Evolutionary conservation across 2,888 invertebrate species (phyloP).

Genomic region (Drosophila hamatofila): DNA sequence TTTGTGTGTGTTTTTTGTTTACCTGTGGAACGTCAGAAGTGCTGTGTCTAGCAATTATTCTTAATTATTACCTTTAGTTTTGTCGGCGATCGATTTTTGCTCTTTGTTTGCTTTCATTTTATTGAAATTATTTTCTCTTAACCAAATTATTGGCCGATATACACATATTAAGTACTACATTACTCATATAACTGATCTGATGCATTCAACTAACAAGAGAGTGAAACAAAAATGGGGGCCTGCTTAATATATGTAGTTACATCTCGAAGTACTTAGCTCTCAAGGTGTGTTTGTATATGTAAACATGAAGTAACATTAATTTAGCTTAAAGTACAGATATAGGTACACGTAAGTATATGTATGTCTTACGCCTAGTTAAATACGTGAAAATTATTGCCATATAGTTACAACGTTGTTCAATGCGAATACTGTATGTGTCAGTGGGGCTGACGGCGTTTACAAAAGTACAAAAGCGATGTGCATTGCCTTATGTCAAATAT

Average conservation of each 20-base stretch:
- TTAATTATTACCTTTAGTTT: slow-evolving; percentile 44
- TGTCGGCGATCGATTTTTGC: slow-evolving; percentile 54
- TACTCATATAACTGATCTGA: slow-evolving; percentile 39
- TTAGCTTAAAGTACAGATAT: slow-evolving; percentile 18
- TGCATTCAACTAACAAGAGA: slow-evolving; percentile 44
- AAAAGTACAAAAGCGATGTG: slow-evolving; percentile 67
- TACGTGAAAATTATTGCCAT: slow-evolving; percentile 82
- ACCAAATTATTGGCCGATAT: slow-evolving; percentile 33
- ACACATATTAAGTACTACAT: slow-evolving; percentile 39
- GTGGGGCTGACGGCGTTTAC: slow-evolving; percentile 38
- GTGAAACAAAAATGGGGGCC: slow-evolving; percentile 24
- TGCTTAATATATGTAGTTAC: slow-evolving; percentile 29
- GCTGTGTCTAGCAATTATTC: slow-evolving; percentile 18
- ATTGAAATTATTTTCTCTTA: slow-evolving; percentile 67
- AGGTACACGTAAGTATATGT: slow-evolving; percentile 7
- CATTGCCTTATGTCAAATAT: slow-evolving; percentile 34
- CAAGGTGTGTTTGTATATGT: slow-evolving; percentile 8
- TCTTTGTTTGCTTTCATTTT: slow-evolving; percentile 47
- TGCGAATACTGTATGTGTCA: slow-evolving; percentile 65
- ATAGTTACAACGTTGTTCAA: slow-evolving; percentile 81
- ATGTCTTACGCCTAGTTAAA: slow-evolving; percentile 63
- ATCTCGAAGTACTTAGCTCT: slow-evolving; percentile 30
- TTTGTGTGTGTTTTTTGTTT: slow-evolving; percentile 22
- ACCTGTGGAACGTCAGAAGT: slow-evolving; percentile 14
- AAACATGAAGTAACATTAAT: slow-evolving; percentile 39